phyloP scores from a whole-genome alignment of 2,797 vertebrate species.

The Falco berigora region DNA sequence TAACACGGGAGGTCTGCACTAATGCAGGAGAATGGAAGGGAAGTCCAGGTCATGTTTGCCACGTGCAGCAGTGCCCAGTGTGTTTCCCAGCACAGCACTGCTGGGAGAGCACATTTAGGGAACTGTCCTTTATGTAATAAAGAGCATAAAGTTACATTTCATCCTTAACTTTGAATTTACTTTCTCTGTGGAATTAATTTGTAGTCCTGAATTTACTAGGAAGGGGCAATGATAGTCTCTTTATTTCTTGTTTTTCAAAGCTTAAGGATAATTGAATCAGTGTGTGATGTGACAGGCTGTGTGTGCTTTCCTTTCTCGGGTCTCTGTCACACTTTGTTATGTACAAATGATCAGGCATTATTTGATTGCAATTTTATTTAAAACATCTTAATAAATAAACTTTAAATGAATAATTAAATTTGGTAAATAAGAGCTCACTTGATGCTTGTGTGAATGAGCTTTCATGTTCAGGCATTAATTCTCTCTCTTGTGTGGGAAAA shows the following conservation, averaged over 20 bases:
- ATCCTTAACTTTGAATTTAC: slow-evolving; percentile 22
- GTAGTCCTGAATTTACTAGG: slow-evolving; percentile 26
- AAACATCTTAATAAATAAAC: slow-evolving; percentile 38
- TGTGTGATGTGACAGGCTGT: background rate
- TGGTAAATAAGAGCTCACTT: slow-evolving; percentile 37
- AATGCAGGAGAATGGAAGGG: background rate
- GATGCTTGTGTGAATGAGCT: slow-evolving; percentile 5
- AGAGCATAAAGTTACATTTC: slow-evolving; percentile 9
- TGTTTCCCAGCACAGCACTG: background rate
- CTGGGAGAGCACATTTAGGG: background rate
- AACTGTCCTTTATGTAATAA: background rate
- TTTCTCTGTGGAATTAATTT: slow-evolving; percentile 52
- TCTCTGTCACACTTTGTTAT: background rate
- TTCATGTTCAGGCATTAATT: slow-evolving; percentile 51
- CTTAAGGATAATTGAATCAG: slow-evolving; percentile 54
- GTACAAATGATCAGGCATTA: background rate
- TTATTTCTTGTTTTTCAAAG: slow-evolving; percentile 55
- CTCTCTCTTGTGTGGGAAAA: background rate
- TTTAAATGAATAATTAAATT: slow-evolving; percentile 64
- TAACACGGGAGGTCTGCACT: background rate
- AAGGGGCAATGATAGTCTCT: slow-evolving; percentile 9
- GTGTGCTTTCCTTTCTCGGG: background rate
- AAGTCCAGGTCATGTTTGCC: background rate
- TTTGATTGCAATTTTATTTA: slow-evolving; percentile 30
- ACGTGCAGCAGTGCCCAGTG: background rate